Evolutionary conservation across 2,797 vertebrate species (phyloP), one percentile per base, ranked within the genome.

Genomic region (Silurus aristotelis): DNA sequence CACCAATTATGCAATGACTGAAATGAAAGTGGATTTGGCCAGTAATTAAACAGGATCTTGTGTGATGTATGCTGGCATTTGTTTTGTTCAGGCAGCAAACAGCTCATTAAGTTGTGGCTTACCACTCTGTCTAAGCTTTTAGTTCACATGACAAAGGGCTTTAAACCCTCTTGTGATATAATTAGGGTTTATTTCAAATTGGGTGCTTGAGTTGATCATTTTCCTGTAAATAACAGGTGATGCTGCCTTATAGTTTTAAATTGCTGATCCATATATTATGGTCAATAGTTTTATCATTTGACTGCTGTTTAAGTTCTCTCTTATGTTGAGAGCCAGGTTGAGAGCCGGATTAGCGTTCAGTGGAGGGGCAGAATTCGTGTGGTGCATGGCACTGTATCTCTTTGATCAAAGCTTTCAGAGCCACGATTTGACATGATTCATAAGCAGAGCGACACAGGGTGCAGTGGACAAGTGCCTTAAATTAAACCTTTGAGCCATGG

Each of bases 341-440:
- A 61, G 72, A 60, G 83, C 56, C 19, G 85, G 89, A 87, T 89
- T 85, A 87, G 78, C 27, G 80, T 84, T 89, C 83, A 71, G 78
- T 20, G 72, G 56, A 87, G 80, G 83, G 79, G 77, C 79, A 67
- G 72, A 79, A 72, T 76, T 87, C 38, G 78, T 61, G 72, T 80
- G 78, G 83, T 20, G 63, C 80, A 61, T 82, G 68, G 72, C 82
- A 80, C 64, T 77, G 83, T 68, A 83, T 84, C 68, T 87, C 86
- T 90, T 88, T 90, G 82, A 91, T 90, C 84, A 88, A 84, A 82
- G 85, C 81, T 84, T 86, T 85, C 85, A 67, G 82, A 89, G 83
- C 80, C 83, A 87, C 84, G 81, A 84, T 85, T 84, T 84, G 88
- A 87, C 88, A 85, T 73, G 80, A 80, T 85, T 78, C 48, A 63